A percentile compares a stretch with the other conserved stretches of the same genome.
Conservation (phyloP, 2,888 invertebrate species). For the Tenthredo distinguenda region DNA sequence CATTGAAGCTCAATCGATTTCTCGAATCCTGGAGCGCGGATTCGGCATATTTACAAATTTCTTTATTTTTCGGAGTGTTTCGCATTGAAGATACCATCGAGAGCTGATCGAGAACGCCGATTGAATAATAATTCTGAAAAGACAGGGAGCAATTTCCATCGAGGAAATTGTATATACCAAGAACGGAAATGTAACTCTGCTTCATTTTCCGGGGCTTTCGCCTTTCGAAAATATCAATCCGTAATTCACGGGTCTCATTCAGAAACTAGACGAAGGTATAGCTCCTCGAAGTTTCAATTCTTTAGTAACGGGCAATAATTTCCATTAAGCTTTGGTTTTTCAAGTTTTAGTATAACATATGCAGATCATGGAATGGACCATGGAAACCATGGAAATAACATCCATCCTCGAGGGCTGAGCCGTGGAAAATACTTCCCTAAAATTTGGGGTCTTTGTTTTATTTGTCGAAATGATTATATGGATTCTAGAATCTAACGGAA, state of each 20-base stretch:
- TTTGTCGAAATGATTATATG: background rate
- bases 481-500: conserved; percentile 3
- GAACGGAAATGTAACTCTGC: conserved; percentile 52
- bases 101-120: background rate
- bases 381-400: no score
- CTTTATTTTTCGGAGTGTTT: background rate
- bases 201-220: conserved; percentile 10
- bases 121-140: conserved; percentile 39
- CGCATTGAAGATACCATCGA: background rate
- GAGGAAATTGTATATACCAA: conserved; percentile 64
- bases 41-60: background rate
- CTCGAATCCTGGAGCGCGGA: background rate
- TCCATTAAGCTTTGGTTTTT: background rate
- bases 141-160: conserved; percentile 62
- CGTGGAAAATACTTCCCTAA: background rate
- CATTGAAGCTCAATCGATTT: background rate
- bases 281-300: background rate
- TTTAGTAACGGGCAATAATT: background rate
- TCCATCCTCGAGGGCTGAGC: background rate
- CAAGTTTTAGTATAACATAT: background rate
- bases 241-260: background rate
- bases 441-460: background rate
- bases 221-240: conserved; percentile 14
- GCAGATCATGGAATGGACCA: background rate
- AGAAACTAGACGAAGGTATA: background rate